These are phyloP conservation scores for Megathymus violae DNA, from an alignment of 1,140 invertebrate genomes.

Conservation along the genomic window DNA sequence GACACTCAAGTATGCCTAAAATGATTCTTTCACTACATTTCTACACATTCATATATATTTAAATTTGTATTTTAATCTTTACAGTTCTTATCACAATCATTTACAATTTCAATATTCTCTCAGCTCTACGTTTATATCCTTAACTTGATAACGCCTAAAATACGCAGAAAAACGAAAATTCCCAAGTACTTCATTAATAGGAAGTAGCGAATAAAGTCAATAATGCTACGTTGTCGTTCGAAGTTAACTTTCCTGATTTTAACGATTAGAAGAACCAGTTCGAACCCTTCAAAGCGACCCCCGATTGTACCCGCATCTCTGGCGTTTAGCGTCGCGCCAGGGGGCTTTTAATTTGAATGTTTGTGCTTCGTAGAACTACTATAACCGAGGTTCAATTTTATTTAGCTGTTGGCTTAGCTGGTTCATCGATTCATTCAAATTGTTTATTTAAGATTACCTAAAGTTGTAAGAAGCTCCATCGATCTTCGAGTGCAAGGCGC, in stretches of 20 bases:
- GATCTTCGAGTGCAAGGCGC: too few species aligned
- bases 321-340: background rate
- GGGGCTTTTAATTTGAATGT: background rate
- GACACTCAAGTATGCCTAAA: too few species aligned
- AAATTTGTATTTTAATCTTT: too few species aligned
- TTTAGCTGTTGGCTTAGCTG: background rate
- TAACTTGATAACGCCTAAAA: too few species aligned
- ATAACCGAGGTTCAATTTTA: conserved; percentile 9
- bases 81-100: too few species aligned
- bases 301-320: conserved; percentile 5
- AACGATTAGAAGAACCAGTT: conserved; percentile 14
- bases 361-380: conserved; percentile 7
- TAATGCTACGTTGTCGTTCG: background rate
- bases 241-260: conserved; percentile 10
- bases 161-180: background rate
- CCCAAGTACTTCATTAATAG: too few species aligned
- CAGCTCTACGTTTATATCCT: too few species aligned
- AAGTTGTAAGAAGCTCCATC: too few species aligned
- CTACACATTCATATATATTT: too few species aligned
- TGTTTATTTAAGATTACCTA: conserved; percentile 58
- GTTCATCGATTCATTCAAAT: background rate
- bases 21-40: too few species aligned
- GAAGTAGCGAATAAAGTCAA: too few species aligned
- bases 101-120: too few species aligned
- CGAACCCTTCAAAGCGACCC: background rate